phyloP scores from a whole-genome alignment of 1,140 invertebrate species.

The Eurosta solidaginis region DNA sequence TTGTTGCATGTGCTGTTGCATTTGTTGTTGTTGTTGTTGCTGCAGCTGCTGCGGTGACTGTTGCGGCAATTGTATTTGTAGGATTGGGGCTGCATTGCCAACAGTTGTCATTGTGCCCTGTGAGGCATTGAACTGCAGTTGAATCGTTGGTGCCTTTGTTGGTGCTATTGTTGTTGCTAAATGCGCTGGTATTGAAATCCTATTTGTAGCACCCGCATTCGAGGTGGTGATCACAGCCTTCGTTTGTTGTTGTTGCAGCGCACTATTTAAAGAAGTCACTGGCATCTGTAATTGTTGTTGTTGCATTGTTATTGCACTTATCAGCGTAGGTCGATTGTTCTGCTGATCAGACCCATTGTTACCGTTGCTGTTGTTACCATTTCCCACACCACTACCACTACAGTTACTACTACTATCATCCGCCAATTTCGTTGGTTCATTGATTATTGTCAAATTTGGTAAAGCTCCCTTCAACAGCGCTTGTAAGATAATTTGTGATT shows the following conservation, averaged over 20 bases:
- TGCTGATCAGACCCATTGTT: background rate
- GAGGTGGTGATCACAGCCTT: constrained; percentile 35
- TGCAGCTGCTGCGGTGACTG: constrained; percentile 35
- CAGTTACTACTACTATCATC: constrained; percentile 28
- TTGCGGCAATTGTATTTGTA: background rate
- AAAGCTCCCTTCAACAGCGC: constrained; percentile 55
- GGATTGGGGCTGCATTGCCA: background rate
- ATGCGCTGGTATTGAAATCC: background rate
- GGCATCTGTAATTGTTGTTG: too few species aligned
- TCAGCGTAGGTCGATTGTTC: background rate
- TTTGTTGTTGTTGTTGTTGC: constrained; percentile 38
- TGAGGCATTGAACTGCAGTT: constrained; percentile 34
- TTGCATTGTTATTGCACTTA: background rate
- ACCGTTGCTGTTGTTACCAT: constrained; percentile 14
- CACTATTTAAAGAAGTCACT: background rate
- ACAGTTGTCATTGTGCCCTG: background rate
- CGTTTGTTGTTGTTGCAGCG: background rate
- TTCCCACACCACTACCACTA: constrained; percentile 33
- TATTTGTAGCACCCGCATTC: constrained; percentile 21
- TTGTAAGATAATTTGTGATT: constrained; percentile 56
- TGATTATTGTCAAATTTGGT: constrained; percentile 58
- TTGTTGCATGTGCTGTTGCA: constrained; percentile 36
- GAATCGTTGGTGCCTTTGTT: constrained; percentile 39
- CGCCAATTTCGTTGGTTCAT: constrained; percentile 51
- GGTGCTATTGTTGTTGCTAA: constrained; percentile 1